Conservation (phyloP, 1,140 invertebrate genomes). For the Aethina tumida region DNA sequence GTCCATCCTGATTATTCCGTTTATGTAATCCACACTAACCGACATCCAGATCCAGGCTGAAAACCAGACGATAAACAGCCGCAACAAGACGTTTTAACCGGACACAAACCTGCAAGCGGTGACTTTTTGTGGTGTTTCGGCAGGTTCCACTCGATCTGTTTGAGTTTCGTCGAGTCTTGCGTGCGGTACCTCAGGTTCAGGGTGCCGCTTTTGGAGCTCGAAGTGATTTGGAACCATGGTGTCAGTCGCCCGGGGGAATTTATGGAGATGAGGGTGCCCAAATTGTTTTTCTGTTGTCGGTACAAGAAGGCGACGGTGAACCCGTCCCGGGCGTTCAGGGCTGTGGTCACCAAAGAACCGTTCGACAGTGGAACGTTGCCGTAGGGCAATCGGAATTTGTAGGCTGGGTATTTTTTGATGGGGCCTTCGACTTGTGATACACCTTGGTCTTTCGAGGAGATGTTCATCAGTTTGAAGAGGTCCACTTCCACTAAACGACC, state of each 20-base stretch:
- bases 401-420: constrained; percentile 34
- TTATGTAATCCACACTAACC: constrained; percentile 28
- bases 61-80: constrained; percentile 9
- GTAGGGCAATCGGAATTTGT: constrained; percentile 37
- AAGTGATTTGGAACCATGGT: constrained; percentile 38
- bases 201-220: constrained; percentile 33
- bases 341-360: constrained; percentile 24
- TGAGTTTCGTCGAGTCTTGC: constrained; percentile 26
- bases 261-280: constrained; percentile 37
- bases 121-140: constrained; percentile 32
- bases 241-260: constrained; percentile 39
- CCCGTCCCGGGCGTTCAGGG: constrained; percentile 27
- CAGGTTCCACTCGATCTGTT: constrained; percentile 33
- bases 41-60: constrained; percentile 34
- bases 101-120: constrained; percentile 30
- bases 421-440: constrained; percentile 36
- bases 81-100: neutral
- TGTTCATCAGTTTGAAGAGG: constrained; percentile 37
- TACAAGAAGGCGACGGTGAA: constrained; percentile 36
- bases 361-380: constrained; percentile 35
- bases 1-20: constrained; percentile 28
- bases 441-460: constrained; percentile 34
- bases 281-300: constrained; percentile 37
- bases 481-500: constrained; percentile 36
- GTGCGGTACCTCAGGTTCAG: constrained; percentile 33